Conservation (phyloP, 2,113 vertebrate genomes). For the Plestiodon gilberti region DNA sequence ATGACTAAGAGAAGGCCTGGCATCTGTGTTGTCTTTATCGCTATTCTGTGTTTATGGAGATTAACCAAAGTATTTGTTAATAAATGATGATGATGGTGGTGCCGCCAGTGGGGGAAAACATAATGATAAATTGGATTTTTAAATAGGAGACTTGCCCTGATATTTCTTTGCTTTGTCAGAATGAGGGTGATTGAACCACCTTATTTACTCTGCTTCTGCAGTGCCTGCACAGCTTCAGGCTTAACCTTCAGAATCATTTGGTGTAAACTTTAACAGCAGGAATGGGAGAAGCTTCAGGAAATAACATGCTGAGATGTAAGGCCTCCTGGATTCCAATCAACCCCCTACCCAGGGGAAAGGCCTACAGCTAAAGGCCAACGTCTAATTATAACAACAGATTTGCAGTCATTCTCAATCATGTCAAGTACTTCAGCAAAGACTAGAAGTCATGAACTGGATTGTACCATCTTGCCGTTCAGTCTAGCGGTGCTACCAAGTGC, state of each 20-base stretch:
- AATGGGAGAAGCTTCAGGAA: conserved; percentile 69
- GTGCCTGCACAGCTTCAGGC: conserved; percentile 39
- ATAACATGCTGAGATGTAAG: conserved; percentile 68
- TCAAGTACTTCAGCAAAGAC: conserved; percentile 55
- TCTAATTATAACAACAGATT: conserved; percentile 73
- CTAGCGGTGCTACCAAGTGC: neutral
- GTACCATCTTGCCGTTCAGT: conserved; percentile 32
- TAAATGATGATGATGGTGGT: neutral
- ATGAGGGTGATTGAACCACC: conserved; percentile 4
- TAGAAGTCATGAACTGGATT: conserved; percentile 46
- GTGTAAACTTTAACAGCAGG: conserved; percentile 51
- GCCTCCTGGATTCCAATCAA: conserved; percentile 67
- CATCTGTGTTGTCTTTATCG: too few species aligned
- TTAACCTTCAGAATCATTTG: conserved; percentile 49
- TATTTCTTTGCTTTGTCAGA: neutral
- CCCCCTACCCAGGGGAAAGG: conserved; percentile 63
- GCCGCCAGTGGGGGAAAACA: neutral
- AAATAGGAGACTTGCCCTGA: conserved; percentile 10
- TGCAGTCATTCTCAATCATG: conserved; percentile 59
- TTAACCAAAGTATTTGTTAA: neutral
- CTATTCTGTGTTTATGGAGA: neutral
- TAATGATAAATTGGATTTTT: neutral
- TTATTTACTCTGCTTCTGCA: conserved; percentile 38
- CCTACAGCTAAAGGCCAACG: conserved; percentile 61
- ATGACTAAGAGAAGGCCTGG: neutral